Evolutionary conservation across 2,888 invertebrate species (phyloP), one percentile per base, ranked within the genome.

Genomic region (Agriotes lineatus): DNA sequence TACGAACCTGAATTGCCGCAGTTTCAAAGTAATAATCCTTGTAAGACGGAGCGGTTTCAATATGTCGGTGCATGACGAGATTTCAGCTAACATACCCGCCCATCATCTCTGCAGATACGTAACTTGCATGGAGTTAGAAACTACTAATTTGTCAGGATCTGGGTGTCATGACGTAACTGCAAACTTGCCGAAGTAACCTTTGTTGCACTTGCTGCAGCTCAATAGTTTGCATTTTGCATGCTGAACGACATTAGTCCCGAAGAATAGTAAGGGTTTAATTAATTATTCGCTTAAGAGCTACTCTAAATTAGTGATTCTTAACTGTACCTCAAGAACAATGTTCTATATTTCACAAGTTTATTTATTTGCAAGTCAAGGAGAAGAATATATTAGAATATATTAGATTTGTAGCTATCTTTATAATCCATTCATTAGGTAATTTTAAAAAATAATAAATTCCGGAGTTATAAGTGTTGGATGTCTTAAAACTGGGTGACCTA

Each of bases 1-100:
- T 52, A 22, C 22, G 33, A 61, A 35, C 50, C 22, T 16, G 50
- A 61, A 61, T 35, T 61, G 52, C 22, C 48, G 14, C 37, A 50
- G 61, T 61, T 61, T 61, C 50, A 35, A 61, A 61, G 61, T 61
- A 61, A 61, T 52, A 39, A 61, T 50, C 37, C 37, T 19, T 61
- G 61, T 52, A 52, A 61, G 50, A 61, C 50, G 61, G 20, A 50
- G 50, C 33, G 37, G 61, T 61, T 50, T 61, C 61, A 61, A 61
- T 61, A 61, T 61, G 61, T 25, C 48, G 59, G 59, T 48, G 45
- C 33, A 60, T 25, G 59, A 33, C 59, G 44, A 48, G 48, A 48
- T 48, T 37, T 60, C 25, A 60, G 35, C 33, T 60, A 19, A 44
- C 30, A 60, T 45, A 60, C 44, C 42, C 48, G 19, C 45, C 45